phyloP scores from a whole-genome alignment of 2,888 invertebrate genomes.

The Cremastobaeus sp. region DNA sequence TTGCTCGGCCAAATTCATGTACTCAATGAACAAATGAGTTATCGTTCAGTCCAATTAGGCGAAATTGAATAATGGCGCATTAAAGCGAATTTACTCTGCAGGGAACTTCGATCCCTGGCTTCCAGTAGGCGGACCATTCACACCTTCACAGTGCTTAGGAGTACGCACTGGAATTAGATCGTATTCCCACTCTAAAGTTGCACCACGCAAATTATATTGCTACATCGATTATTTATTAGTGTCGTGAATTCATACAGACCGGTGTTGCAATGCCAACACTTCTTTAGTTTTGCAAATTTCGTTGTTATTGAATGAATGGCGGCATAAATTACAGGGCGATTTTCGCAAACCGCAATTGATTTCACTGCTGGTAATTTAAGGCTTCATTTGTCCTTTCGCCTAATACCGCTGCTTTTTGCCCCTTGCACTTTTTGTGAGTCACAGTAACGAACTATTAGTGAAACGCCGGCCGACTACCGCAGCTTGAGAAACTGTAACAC shows the following conservation, averaged over 20 bases:
- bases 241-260: conserved; percentile 63
- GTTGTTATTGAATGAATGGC: conserved; percentile 9
- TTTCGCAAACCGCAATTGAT: background rate
- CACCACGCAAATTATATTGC: conserved; percentile 73
- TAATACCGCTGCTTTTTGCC: too few relatives aligned
- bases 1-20: too few relatives aligned
- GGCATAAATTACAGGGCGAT: conserved; percentile 6
- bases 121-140: conserved; percentile 42
- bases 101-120: too few relatives aligned
- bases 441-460: background rate
- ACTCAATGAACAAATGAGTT: too few relatives aligned
- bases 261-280: conserved; percentile 10
- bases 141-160: conserved; percentile 45
- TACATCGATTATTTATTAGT: conserved; percentile 74
- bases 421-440: too few relatives aligned
- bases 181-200: conserved; percentile 67
- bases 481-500: conserved; percentile 38
- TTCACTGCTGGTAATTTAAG: conserved; percentile 4
- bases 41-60: conserved; percentile 1
- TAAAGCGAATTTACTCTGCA: conserved; percentile 9
- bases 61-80: conserved; percentile 18
- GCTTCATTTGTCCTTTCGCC: conserved; percentile 13
- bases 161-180: conserved; percentile 67
- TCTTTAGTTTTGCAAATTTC: conserved; percentile 6
- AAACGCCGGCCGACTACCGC: conserved; percentile 13